These are phyloP conservation scores for Orbicella faveolata DNA, from an alignment of 64 coral and sea anemone genomes.

Conservation along the genomic window DNA sequence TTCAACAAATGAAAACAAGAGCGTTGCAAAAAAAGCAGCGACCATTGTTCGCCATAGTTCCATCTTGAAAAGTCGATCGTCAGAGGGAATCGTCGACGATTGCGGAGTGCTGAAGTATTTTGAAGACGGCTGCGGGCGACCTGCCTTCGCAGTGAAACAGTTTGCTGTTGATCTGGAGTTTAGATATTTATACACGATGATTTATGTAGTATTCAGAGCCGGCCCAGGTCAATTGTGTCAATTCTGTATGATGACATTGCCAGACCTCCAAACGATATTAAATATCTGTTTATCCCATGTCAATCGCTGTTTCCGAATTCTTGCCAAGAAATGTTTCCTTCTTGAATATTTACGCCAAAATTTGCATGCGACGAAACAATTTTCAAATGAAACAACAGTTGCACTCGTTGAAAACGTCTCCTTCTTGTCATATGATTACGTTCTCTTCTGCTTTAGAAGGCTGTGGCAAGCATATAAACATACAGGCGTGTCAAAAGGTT, in stretches of 20 bases:
- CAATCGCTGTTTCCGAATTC: slow-evolving; percentile 18
- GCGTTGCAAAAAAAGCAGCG: background rate
- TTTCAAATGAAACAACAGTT: too few species aligned
- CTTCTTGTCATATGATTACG: background rate
- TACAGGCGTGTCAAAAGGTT: slow-evolving; percentile 19
- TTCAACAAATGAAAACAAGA: background rate
- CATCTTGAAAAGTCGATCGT: background rate
- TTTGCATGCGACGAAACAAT: background rate
- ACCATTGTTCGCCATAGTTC: background rate
- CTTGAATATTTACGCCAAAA: background rate
- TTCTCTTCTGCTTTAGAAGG: background rate
- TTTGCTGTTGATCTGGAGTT: background rate
- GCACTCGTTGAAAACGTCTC: background rate
- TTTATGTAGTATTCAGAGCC: slow-evolving; percentile 10
- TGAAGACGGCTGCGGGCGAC: background rate
- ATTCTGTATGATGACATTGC: slow-evolving; percentile 6
- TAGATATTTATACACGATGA: background rate
- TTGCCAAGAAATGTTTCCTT: background rate
- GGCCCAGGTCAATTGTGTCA: slow-evolving; percentile 34
- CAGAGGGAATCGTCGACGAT: background rate
- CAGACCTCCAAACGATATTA: slow-evolving; percentile 47
- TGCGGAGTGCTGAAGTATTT: background rate
- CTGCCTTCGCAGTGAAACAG: background rate
- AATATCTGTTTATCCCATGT: slow-evolving; percentile 22
- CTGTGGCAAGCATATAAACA: background rate